A percentile compares a stretch with the other conserved stretches of the same genome.
Conservation (phyloP, 2,888 invertebrate genomes). For the Dryobota labecula region DNA sequence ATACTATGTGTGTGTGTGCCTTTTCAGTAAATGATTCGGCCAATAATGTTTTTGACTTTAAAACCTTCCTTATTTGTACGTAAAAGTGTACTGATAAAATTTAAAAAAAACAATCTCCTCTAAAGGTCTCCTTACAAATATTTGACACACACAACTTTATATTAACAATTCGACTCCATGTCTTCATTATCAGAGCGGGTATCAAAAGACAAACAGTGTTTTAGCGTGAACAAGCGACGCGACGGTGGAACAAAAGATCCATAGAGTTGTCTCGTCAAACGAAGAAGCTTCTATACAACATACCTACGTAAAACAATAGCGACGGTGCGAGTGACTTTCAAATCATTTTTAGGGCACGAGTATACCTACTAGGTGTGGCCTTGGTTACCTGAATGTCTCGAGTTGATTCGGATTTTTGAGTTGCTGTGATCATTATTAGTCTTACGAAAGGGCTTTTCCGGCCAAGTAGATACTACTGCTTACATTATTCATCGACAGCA, state of each 20-base stretch:
- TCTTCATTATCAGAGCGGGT: constrained; percentile 50
- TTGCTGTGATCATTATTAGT: neutral
- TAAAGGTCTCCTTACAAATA: constrained; percentile 4
- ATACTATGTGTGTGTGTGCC: neutral
- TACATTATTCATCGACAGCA: neutral
- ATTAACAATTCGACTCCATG: constrained; percentile 39
- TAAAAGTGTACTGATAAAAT: too few species aligned
- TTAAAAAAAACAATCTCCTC: neutral
- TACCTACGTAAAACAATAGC: constrained; percentile 47
- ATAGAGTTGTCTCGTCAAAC: constrained; percentile 62
- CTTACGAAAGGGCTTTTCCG: neutral
- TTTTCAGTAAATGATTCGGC: neutral
- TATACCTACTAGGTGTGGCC: constrained; percentile 5
- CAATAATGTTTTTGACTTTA: neutral
- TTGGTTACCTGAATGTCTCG: constrained; percentile 8
- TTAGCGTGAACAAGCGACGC: constrained; percentile 57
- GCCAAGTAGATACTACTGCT: neutral
- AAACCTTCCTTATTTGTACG: neutral
- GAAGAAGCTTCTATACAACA: constrained; percentile 52
- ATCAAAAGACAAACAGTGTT: constrained; percentile 68
- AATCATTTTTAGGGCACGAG: constrained; percentile 48
- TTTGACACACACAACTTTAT: constrained; percentile 36
- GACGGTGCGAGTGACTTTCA: constrained; percentile 42
- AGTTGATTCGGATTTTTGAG: neutral
- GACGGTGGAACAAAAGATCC: constrained; percentile 59